These are phyloP conservation scores for Drosophila ficusphila DNA, from an alignment of 1,140 invertebrate genomes.

Conservation along the genomic window DNA sequence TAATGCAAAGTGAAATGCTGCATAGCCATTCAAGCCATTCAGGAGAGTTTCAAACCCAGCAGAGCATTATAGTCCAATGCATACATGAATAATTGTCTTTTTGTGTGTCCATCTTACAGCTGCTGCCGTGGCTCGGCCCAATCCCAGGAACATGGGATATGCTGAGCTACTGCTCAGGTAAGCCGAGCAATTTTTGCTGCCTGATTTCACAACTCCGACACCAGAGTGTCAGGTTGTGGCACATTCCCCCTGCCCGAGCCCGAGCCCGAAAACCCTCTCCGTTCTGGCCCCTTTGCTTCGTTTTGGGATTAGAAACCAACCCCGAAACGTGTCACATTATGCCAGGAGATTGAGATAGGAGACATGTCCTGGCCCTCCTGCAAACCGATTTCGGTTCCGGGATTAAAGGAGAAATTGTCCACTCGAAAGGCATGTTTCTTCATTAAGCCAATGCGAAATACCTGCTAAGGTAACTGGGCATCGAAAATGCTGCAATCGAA, in stretches of 20 bases:
- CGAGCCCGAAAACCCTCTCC: constrained; percentile 1
- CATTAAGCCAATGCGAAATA: constrained; percentile 60
- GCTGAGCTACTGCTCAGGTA: constrained; percentile 52
- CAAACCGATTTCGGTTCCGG: constrained; percentile 26
- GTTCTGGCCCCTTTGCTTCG: constrained; percentile 45
- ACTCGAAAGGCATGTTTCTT: constrained; percentile 24
- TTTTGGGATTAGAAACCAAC: constrained; percentile 77
- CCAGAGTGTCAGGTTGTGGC: constrained; percentile 53
- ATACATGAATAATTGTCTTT: constrained; percentile 80
- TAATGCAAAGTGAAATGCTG: constrained; percentile 78
- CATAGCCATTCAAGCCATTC: constrained; percentile 38
- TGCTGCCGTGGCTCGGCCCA: constrained; percentile 3
- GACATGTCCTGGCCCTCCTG: constrained; percentile 34
- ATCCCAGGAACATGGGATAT: constrained; percentile 29
- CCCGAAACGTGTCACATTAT: constrained; percentile 78
- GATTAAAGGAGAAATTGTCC: constrained; percentile 30
- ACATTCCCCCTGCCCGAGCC: constrained; percentile 15
- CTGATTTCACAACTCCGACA: constrained; percentile 67
- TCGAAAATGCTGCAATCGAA: constrained; percentile 37
- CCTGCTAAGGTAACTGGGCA: constrained; percentile 48
- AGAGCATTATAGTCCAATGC: constrained; percentile 51
- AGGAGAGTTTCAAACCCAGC: constrained; percentile 27
- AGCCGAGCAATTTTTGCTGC: constrained; percentile 78
- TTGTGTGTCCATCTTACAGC: constrained; percentile 48
- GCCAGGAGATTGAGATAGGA: constrained; percentile 35